A percentile compares a stretch with the other conserved stretches of the same genome.
phyloP scores from a whole-genome alignment of 2,888 invertebrate genomes.

The Drosophila yooni region DNA sequence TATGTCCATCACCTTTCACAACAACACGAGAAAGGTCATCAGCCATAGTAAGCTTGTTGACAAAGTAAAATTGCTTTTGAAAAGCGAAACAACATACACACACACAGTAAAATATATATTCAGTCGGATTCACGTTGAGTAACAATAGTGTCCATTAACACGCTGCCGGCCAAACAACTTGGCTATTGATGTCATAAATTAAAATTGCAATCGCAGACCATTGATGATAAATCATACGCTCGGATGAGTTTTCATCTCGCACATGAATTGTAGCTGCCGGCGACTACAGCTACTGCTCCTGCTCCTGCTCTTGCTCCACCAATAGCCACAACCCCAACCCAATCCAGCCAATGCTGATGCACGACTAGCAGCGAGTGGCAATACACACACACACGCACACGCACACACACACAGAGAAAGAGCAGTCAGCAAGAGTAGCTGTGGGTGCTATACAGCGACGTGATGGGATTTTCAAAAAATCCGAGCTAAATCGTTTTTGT shows the following conservation, averaged over 20 bases:
- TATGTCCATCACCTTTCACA: slow-evolving; percentile 11
- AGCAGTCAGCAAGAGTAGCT: slow-evolving; percentile 30
- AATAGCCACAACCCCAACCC: not conserved
- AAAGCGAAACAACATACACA: slow-evolving; percentile 17
- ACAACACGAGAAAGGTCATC: slow-evolving; percentile 8
- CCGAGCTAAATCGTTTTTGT: slow-evolving; percentile 73
- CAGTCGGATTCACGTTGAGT: slow-evolving; percentile 45
- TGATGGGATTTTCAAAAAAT: slow-evolving; percentile 72
- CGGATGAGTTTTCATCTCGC: slow-evolving; percentile 72
- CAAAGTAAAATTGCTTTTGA: slow-evolving; percentile 44
- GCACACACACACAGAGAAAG: slow-evolving; percentile 2
- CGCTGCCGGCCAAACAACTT: slow-evolving; percentile 66
- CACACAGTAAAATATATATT: slow-evolving; percentile 12
- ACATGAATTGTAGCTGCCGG: slow-evolving; percentile 70
- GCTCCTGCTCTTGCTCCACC: not conserved
- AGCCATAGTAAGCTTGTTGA: slow-evolving; percentile 39
- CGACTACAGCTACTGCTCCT: slow-evolving; percentile 33
- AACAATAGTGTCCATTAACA: slow-evolving; percentile 73
- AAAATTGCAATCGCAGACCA: slow-evolving; percentile 74
- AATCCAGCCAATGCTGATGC: slow-evolving; percentile 35
- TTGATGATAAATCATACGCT: slow-evolving; percentile 74
- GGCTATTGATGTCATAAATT: slow-evolving; percentile 72
- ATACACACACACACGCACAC: slow-evolving; percentile 3
- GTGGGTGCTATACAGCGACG: slow-evolving; percentile 59
- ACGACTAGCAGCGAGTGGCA: slow-evolving; percentile 26